phyloP scores from a whole-genome alignment of 2,797 vertebrate genomes.

The Margarornis squamiger region DNA sequence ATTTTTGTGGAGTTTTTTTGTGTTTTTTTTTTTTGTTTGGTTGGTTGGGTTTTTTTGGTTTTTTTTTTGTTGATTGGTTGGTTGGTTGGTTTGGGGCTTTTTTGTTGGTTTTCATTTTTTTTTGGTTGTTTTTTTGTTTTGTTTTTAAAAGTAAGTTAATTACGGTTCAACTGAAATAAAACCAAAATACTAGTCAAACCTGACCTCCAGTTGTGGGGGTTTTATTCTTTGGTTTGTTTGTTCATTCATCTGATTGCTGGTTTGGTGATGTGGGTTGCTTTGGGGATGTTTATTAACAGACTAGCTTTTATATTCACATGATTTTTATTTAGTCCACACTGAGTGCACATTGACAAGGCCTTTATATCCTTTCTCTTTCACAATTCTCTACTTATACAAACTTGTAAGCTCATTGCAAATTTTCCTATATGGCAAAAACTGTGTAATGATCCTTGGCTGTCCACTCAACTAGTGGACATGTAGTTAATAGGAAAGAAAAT shows the following conservation, averaged over 20 bases:
- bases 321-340: background rate
- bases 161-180: background rate
- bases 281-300: background rate
- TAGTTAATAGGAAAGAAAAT: background rate
- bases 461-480: background rate
- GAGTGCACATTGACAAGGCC: background rate
- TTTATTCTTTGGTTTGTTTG: background rate
- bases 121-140: no score
- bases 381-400: background rate
- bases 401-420: background rate
- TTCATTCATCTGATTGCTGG: no score
- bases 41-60: no score
- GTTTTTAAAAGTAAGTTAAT: background rate
- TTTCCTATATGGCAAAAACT: background rate
- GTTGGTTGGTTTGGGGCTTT: no score
- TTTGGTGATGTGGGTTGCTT: fast-evolving
- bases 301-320: background rate
- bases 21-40: no score
- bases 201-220: fast-evolving
- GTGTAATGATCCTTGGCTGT: background rate
- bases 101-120: no score
- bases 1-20: no score
- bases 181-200: background rate
- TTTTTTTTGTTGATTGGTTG: no score
- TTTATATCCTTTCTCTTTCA: background rate